These are phyloP conservation scores for Spatula clypeata DNA, from an alignment of 2,797 vertebrate species.

Conservation along the genomic window DNA sequence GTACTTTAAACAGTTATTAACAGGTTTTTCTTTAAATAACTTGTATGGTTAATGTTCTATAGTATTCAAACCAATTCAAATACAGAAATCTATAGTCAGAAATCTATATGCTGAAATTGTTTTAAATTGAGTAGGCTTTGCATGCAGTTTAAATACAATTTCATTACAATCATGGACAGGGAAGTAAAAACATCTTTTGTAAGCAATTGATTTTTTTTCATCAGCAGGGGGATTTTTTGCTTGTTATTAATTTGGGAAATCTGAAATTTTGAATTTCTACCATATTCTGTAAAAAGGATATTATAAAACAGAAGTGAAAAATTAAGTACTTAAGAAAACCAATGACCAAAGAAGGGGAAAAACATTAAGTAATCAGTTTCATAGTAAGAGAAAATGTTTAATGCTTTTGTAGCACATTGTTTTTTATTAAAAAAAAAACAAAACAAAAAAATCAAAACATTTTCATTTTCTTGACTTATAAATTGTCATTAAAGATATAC, in stretches of 20 bases:
- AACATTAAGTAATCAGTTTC: not conserved
- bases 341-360: not conserved
- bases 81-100: not conserved
- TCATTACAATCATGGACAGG: not conserved
- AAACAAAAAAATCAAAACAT: too few relatives aligned
- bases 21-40: not conserved
- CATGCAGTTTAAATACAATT: not conserved
- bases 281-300: not conserved
- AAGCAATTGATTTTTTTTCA: not conserved
- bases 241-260: not conserved
- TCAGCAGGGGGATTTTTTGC: not conserved
- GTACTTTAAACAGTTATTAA: not conserved
- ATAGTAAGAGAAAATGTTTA: not conserved
- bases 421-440: not conserved
- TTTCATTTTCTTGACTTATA: not conserved
- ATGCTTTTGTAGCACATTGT: not conserved
- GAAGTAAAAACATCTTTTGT: not conserved
- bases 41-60: not conserved
- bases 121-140: not conserved
- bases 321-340: not conserved
- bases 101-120: not conserved
- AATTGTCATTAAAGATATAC: not conserved
- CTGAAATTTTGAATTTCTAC: not conserved
- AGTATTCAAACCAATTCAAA: not conserved
- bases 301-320: not conserved